A percentile compares a stretch with the other conserved stretches of the same genome.
Conservation (phyloP, 2,113 vertebrate species). For the Zosterops hypoxanthus region DNA sequence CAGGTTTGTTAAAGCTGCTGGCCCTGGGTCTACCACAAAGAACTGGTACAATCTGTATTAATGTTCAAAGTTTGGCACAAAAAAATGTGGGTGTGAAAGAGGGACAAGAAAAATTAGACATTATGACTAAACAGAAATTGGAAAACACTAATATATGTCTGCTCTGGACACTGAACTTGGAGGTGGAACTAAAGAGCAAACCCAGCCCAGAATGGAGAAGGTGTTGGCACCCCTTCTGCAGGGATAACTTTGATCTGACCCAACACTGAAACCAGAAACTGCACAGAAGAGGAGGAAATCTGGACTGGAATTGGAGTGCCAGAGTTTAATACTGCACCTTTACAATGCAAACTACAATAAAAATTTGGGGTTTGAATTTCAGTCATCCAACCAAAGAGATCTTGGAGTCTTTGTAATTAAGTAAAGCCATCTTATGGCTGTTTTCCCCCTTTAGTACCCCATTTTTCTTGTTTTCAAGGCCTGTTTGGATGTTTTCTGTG, state of each 20-base stretch:
- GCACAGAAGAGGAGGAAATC: background rate
- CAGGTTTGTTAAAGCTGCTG: background rate
- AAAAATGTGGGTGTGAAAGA: background rate
- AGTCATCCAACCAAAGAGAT: background rate
- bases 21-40: background rate
- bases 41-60: background rate
- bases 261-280: background rate
- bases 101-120: background rate
- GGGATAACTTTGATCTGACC: background rate
- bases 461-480: background rate
- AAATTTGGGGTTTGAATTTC: conserved; percentile 1
- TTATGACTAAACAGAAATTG: background rate
- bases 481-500: background rate
- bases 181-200: background rate
- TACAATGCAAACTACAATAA: background rate
- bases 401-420: background rate
- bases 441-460: background rate
- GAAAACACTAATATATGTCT: background rate
- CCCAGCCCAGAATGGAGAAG: background rate
- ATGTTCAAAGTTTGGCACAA: background rate
- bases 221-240: background rate
- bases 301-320: background rate
- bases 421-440: background rate
- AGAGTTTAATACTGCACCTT: background rate
- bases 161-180: background rate